Conservation (phyloP, 2,113 vertebrate genomes). For the Gadus macrocephalus region DNA sequence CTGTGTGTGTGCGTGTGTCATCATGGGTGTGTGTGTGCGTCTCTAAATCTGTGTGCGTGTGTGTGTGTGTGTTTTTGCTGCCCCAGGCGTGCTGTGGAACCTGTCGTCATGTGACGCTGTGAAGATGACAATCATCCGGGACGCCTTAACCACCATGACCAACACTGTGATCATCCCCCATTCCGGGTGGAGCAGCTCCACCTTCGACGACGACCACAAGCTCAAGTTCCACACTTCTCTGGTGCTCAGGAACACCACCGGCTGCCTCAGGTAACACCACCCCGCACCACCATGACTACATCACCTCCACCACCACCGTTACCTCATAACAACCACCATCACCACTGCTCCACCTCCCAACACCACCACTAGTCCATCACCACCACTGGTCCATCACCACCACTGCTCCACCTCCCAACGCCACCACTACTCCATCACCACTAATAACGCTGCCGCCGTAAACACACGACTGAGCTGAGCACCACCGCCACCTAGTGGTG, state of each 20-base stretch:
- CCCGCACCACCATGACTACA: too few relatives aligned
- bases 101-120: slow-evolving; percentile 93
- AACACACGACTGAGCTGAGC: too few relatives aligned
- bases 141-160: slow-evolving; percentile 89
- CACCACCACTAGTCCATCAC: too few relatives aligned
- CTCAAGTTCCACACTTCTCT: slow-evolving; percentile 96
- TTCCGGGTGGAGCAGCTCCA: slow-evolving; percentile 93
- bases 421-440: too few relatives aligned
- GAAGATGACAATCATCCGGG: slow-evolving; percentile 97
- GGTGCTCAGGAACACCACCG: slow-evolving; percentile 91
- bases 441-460: too few relatives aligned
- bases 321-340: too few relatives aligned
- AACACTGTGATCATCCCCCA: slow-evolving; percentile 98
- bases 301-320: too few relatives aligned
- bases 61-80: slow-evolving; percentile 11
- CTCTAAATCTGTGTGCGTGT: slow-evolving; percentile 3
- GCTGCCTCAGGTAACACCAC: slow-evolving; percentile 86
- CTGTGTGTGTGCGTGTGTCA: background rate
- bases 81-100: slow-evolving; percentile 94
- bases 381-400: too few relatives aligned
- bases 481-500: too few relatives aligned
- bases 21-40: background rate
- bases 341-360: too few relatives aligned
- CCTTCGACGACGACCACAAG: slow-evolving; percentile 95
- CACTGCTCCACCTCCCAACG: too few relatives aligned